Base-by-base conservation (phyloP, 2,113 vertebrate species). In the Chaetorhynchus papuensis region DNA sequence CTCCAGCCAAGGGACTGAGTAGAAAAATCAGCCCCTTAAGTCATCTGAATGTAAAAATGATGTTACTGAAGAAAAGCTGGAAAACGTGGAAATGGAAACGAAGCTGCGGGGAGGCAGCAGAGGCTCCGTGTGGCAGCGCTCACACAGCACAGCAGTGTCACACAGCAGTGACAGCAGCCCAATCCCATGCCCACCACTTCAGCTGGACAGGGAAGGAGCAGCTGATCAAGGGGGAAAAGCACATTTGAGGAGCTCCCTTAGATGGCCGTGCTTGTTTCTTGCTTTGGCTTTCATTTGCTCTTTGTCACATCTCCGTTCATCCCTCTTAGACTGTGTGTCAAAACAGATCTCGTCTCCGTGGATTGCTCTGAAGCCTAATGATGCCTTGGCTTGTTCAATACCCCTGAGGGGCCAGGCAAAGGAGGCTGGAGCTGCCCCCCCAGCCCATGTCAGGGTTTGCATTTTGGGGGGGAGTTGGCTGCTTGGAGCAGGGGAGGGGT, bases 51-150 rank as follows among this genome's bases (percentile, higher is more conserved):
- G 47, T 12, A 57, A 92, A 92, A 90, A 64, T 7, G 3, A 10
- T 24, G 39, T 27, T 65, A 53, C 41, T 92, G 72, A 54, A 81
- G 53, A 44, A 30, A 33, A 56, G 71, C 13, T 39, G 28, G 60
- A 28, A 56, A 83, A 82, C 0, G 6, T 27, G 78, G 24, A 30
- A 79, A 59, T 63, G 56, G 72, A 52, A 47, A 24, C 15, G 33
- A n/a, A 78, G 50, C 18, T 69, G n/a, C 6, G 2, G 0, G 13
- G n/a, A 76, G 52, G n/a, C 54, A 68, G 70, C 69, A 39, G 76
- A 50, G 15, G 7, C 2, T 68, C 27, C 3, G n/a, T 9, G 30
- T 23, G 78, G 21, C 45, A 30, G 47, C 0, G 0, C 13, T 76
- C 0, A 1, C 57, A 39, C 39, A 39, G 39, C 39, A 39, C 39